phyloP scores from a whole-genome alignment of 2,888 invertebrate genomes.

The Lissonota sp. region DNA sequence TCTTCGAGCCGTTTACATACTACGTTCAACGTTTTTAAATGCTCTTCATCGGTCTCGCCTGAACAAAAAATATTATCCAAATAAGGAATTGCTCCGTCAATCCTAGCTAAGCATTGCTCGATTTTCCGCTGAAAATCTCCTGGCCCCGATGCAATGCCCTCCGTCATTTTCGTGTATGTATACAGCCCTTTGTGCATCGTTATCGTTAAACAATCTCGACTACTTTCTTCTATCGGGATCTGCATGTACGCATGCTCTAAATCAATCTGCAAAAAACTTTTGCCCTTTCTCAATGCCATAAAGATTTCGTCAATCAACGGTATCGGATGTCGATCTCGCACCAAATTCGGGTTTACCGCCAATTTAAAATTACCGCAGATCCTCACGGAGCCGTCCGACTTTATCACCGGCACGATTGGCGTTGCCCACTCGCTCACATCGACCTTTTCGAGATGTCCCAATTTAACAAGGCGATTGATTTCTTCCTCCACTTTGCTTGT shows the following conservation, averaged over 20 bases:
- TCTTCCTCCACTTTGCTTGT: neutral
- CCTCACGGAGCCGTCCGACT: conserved; percentile 68
- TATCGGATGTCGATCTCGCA: conserved; percentile 51
- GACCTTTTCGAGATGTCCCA: neutral
- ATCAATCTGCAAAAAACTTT: conserved; percentile 21
- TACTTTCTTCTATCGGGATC: neutral
- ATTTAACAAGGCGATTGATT: neutral
- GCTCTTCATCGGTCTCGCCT: conserved; percentile 58
- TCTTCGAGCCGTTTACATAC: conserved; percentile 65
- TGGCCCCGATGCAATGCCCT: conserved; percentile 3
- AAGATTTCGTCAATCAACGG: conserved; percentile 15
- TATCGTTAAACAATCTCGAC: neutral
- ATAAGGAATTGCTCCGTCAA: conserved; percentile 62
- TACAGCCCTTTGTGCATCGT: neutral
- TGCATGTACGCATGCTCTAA: conserved; percentile 31
- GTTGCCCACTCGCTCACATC: conserved; percentile 43
- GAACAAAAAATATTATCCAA: conserved; percentile 70
- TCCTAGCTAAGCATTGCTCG: conserved; percentile 69
- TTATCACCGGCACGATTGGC: conserved; percentile 47
- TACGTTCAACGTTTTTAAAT: conserved; percentile 54
- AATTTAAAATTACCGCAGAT: conserved; percentile 71
- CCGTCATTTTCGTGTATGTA: conserved; percentile 4
- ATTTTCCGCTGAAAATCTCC: conserved; percentile 48
- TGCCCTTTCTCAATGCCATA: neutral
- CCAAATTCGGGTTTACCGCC: conserved; percentile 61